These are phyloP conservation scores for Phocoena phocoena DNA, from an alignment of 2,113 vertebrate genomes.

Conservation along the genomic window DNA sequence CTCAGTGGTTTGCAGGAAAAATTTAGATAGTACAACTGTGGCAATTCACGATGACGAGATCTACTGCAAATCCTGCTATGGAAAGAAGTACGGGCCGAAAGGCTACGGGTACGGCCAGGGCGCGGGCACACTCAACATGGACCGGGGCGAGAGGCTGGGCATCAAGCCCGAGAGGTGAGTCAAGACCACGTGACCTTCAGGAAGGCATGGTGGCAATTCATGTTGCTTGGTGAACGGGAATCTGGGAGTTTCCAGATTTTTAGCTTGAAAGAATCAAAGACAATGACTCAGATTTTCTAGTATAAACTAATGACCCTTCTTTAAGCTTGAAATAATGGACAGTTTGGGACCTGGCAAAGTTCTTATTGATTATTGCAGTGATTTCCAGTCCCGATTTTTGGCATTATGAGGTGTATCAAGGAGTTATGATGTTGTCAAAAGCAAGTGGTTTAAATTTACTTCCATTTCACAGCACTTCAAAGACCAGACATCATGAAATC, in stretches of 20 bases:
- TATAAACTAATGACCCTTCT: not conserved
- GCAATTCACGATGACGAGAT: slow-evolving; percentile 93
- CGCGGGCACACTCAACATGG: slow-evolving; percentile 94
- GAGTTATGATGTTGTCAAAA: not conserved
- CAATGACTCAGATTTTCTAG: not conserved
- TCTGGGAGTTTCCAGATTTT: not conserved
- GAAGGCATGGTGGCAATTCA: not conserved
- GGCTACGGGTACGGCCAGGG: slow-evolving; percentile 96
- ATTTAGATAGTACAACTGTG: slow-evolving; percentile 94
- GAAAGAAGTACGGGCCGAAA: slow-evolving; percentile 96
- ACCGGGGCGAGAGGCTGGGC: slow-evolving; percentile 93
- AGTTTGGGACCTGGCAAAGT: not conserved
- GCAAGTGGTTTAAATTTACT: not conserved
- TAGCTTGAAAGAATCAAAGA: not conserved
- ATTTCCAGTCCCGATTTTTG: not conserved
- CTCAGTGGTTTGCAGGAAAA: slow-evolving; percentile 95
- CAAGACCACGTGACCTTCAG: not conserved
- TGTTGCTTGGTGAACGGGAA: not conserved
- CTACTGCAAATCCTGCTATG: slow-evolving; percentile 96
- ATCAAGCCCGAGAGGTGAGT: slow-evolving; percentile 95
- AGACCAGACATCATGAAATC: not conserved
- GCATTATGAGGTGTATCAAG: not conserved
- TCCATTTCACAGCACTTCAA: not conserved
- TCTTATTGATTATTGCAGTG: not conserved
- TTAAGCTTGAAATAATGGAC: not conserved